Conservation (phyloP, 2,797 vertebrate genomes). For the Rhinophrynus dorsalis region DNA sequence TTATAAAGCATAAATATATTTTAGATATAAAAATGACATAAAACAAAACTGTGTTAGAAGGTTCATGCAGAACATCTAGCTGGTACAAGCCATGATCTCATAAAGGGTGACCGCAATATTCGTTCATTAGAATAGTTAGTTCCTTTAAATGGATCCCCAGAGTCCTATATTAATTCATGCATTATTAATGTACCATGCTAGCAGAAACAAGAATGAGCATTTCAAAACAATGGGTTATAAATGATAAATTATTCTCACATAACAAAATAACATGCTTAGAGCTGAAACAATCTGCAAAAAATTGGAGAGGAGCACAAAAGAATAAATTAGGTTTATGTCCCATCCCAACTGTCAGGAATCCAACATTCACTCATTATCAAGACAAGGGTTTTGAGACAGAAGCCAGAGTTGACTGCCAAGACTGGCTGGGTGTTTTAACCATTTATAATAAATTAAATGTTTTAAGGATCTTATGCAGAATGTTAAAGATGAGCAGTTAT, state of each 20-base stretch:
- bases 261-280: not conserved
- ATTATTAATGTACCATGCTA: not conserved
- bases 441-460: too few relatives aligned
- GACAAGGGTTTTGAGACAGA: too few relatives aligned
- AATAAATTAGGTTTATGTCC: not conserved
- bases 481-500: too few relatives aligned
- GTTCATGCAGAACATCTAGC: constrained; percentile 6
- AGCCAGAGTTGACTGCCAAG: too few relatives aligned
- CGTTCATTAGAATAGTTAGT: not conserved
- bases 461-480: too few relatives aligned
- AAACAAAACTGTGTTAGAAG: not conserved
- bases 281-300: not conserved
- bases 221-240: not conserved
- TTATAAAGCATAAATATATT: constrained; percentile 7
- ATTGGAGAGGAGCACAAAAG: not conserved
- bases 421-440: too few relatives aligned
- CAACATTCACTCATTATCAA: not conserved
- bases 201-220: not conserved
- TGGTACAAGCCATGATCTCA: not conserved
- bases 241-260: not conserved
- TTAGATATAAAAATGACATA: constrained; percentile 16
- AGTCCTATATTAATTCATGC: not conserved
- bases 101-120: constrained; percentile 12
- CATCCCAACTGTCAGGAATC: not conserved
- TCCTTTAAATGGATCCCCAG: not conserved